Conservation (phyloP, 2,113 vertebrate species). For the Pycnonotus jocosus region DNA sequence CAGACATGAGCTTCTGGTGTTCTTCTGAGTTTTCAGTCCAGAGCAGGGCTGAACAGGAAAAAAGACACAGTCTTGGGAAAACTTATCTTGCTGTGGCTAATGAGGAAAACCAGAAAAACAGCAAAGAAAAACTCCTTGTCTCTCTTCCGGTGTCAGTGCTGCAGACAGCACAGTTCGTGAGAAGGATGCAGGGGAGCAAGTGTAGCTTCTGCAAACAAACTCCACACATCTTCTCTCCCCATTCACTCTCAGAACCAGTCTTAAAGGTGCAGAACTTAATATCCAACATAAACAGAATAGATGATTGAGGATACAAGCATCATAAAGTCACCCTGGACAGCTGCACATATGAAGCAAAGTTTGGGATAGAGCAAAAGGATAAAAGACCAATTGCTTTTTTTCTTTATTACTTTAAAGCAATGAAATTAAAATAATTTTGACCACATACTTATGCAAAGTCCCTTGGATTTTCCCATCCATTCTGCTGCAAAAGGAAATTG, state of each 20-base stretch:
- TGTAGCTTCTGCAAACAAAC: not conserved
- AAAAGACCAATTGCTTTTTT: not conserved
- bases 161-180: not conserved
- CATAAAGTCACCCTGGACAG: not conserved
- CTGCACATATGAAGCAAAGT: not conserved
- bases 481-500: not conserved
- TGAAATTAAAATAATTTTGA: not conserved
- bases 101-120: not conserved
- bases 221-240: fast-evolving
- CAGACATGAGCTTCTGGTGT: fast-evolving
- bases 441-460: not conserved
- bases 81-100: not conserved
- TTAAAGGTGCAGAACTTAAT: not conserved
- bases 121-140: not conserved
- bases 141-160: not conserved
- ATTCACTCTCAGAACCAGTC: too few species aligned
- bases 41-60: not conserved
- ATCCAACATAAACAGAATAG: not conserved
- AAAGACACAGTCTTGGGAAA: not conserved
- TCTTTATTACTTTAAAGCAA: not conserved
- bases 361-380: not conserved
- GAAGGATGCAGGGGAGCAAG: not conserved
- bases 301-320: not conserved
- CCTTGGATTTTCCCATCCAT: not conserved
- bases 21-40: not conserved